phyloP scores from a whole-genome alignment of 1,140 invertebrate species.

The Pogonus chalceus region DNA sequence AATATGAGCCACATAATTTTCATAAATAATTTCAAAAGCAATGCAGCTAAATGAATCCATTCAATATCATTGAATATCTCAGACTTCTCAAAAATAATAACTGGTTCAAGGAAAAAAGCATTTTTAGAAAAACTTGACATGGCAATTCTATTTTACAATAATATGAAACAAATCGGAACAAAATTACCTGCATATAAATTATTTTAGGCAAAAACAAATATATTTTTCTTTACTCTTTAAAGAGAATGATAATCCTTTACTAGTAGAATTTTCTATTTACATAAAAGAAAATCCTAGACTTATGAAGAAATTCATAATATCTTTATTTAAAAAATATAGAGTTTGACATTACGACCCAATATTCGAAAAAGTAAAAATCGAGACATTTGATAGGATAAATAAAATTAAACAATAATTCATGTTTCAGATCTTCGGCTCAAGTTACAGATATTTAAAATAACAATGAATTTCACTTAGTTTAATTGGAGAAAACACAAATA shows the following conservation, averaged over 20 bases:
- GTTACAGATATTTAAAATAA: background rate
- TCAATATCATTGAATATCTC: background rate
- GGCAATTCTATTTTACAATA: background rate
- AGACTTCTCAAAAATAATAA: background rate
- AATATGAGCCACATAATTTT: background rate
- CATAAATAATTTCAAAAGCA: background rate
- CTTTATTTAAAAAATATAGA: background rate
- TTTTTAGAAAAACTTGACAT: background rate
- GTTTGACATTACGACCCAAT: background rate
- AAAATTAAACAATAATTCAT: background rate
- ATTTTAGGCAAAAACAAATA: background rate
- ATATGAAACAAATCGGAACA: background rate
- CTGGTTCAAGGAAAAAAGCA: background rate
- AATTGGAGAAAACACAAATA: background rate
- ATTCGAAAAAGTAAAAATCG: background rate
- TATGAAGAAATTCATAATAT: background rate
- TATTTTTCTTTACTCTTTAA: background rate
- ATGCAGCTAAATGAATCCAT: background rate
- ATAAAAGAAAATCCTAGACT: background rate
- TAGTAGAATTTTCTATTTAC: background rate
- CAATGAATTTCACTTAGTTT: background rate
- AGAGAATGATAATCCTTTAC: background rate
- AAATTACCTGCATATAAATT: background rate
- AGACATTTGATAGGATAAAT: background rate
- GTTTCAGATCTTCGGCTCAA: background rate